Evolutionary conservation across 2,797 vertebrate genomes (phyloP).

Genomic region (Etheostoma perlongum): DNA sequence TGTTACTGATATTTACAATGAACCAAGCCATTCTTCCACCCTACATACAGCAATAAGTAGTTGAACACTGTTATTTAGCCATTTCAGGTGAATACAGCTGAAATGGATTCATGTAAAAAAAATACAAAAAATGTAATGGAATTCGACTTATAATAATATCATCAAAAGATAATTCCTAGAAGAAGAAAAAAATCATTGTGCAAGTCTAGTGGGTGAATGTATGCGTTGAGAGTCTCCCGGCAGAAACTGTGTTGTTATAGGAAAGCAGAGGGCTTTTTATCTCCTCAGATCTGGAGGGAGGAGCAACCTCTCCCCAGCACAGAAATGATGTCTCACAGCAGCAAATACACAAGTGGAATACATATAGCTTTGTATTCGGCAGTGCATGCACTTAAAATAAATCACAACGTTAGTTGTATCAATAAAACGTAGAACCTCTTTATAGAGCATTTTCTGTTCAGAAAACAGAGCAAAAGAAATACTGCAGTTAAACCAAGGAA

Average conservation of each 20-base stretch:
- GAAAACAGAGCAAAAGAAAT: conserved; percentile 8
- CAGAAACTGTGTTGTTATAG: conserved; percentile 2
- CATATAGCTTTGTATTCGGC: background rate
- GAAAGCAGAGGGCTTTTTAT: conserved; percentile 55
- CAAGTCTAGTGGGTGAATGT: background rate
- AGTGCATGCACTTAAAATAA: background rate
- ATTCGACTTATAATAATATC: background rate
- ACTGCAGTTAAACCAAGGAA: conserved; percentile 3
- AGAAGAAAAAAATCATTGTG: no score
- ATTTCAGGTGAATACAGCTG: background rate
- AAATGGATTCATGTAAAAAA: background rate
- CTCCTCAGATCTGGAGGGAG: conserved; percentile 55
- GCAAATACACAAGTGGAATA: background rate
- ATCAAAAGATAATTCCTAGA: background rate
- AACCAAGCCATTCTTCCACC: conserved; percentile 59
- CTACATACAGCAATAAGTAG: rapidly evolving
- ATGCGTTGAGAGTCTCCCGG: conserved; percentile 19
- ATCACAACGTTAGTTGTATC: background rate
- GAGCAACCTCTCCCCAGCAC: conserved; percentile 58
- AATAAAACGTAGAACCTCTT: conserved; percentile 18
- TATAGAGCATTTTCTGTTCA: conserved; percentile 4
- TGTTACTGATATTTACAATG: conserved; percentile 69
- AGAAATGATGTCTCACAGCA: background rate
- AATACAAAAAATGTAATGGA: no score
- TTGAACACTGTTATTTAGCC: background rate